Percentiles rank a stretch among this genome's conserved stretches.
Conservation (phyloP, 2,888 invertebrate genomes). For the Conistra vaccinii region DNA sequence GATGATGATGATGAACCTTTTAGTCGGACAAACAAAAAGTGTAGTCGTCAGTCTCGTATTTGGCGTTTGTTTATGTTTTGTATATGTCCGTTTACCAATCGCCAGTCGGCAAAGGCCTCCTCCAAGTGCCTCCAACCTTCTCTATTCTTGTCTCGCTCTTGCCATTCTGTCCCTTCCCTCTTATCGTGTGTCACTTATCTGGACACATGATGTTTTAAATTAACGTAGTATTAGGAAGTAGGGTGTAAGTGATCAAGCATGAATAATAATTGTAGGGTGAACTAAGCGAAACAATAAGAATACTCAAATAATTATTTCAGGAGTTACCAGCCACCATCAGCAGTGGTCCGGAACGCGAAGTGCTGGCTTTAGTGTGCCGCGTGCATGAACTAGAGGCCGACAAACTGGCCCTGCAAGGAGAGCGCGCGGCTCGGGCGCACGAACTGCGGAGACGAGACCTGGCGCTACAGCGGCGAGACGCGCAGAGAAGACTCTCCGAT, state of each 20-base stretch:
- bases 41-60: neutral
- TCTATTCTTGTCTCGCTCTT: too few species aligned
- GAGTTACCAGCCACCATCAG: conserved; percentile 96
- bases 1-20: too few species aligned
- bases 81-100: too few species aligned
- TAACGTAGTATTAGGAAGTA: too few species aligned
- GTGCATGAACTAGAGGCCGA: conserved; percentile 98
- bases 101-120: too few species aligned
- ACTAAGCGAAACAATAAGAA: neutral
- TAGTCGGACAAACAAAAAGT: neutral
- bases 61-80: too few species aligned
- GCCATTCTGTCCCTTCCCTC: too few species aligned
- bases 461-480: conserved; percentile 95
- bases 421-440: conserved; percentile 95
- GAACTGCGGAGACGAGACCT: conserved; percentile 96
- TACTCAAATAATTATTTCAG: conserved; percentile 80
- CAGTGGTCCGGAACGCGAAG: conserved; percentile 97
- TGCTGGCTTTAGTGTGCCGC: conserved; percentile 96
- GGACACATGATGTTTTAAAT: too few species aligned
- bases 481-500: conserved; percentile 96
- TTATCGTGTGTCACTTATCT: too few species aligned
- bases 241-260: neutral
- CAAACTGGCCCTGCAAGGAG: conserved; percentile 97
- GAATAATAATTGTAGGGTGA: neutral
- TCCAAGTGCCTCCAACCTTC: too few species aligned